These are phyloP conservation scores for Pterophyllum scalare DNA, from an alignment of 2,113 vertebrate species.

Conservation along the genomic window DNA sequence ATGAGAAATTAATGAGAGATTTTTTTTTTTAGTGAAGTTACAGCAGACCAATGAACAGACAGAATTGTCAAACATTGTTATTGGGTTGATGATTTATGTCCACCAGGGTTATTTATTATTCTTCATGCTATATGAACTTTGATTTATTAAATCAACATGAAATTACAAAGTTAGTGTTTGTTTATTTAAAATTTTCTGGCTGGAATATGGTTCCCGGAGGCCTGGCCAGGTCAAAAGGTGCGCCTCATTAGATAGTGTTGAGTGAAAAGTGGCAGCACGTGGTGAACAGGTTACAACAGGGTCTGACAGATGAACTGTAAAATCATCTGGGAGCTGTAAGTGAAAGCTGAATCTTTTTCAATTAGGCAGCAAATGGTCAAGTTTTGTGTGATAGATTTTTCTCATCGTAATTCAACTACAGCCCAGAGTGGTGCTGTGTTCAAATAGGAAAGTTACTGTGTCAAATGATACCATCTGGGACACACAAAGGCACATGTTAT, in stretches of 20 bases:
- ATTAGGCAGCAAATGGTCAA: conserved; percentile 49
- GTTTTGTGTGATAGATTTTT: conserved; percentile 53
- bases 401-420: conserved; percentile 32
- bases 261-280: conserved; percentile 49
- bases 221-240: conserved; percentile 3
- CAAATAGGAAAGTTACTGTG: conserved; percentile 29
- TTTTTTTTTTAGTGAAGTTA: too few species aligned
- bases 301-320: conserved; percentile 51
- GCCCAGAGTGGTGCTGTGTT: not conserved
- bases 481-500: conserved; percentile 46
- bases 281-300: conserved; percentile 40
- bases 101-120: not conserved
- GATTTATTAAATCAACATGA: not conserved
- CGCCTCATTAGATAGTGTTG: conserved; percentile 19
- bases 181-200: not conserved
- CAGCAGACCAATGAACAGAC: not conserved
- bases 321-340: conserved; percentile 49
- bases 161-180: not conserved
- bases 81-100: not conserved
- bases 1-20: too few species aligned
- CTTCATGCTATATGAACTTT: not conserved
- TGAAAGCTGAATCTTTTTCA: conserved; percentile 61
- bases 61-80: not conserved
- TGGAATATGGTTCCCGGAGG: conserved; percentile 8
- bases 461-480: conserved; percentile 42